Percentiles rank a stretch among this genome's conserved stretches.
These are phyloP conservation scores for Hyposoter dolosus DNA, from an alignment of 2,888 invertebrate species.

Conservation along the genomic window DNA sequence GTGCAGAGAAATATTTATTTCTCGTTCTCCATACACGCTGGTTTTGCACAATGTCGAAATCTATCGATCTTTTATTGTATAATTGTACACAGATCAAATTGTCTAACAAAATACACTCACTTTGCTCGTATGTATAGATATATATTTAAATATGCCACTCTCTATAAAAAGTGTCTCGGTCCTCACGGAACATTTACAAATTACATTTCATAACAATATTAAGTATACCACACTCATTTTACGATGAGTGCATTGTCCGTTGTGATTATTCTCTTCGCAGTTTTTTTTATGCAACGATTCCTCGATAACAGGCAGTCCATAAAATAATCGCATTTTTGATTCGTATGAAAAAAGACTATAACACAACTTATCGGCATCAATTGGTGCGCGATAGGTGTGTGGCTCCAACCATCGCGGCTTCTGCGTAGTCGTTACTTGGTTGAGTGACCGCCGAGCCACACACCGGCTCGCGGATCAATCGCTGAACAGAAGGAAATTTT, in stretches of 20 bases:
- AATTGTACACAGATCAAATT: conserved; percentile 60
- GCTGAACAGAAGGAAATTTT: background rate
- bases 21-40: background rate
- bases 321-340: background rate
- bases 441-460: background rate
- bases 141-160: conserved; percentile 33
- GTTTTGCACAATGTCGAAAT: background rate
- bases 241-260: background rate
- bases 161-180: conserved; percentile 53
- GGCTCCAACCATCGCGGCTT: background rate
- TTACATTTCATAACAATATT: conserved; percentile 20
- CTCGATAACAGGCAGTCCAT: background rate
- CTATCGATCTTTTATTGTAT: conserved; percentile 9
- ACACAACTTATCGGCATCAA: background rate
- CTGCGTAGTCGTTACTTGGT: background rate
- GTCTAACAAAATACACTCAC: conserved; percentile 60
- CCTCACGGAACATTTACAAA: conserved; percentile 40
- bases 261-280: background rate
- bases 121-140: conserved; percentile 41
- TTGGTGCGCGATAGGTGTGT: background rate
- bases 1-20: background rate
- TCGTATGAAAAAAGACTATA: background rate
- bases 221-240: conserved; percentile 19
- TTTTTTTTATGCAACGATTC: background rate
- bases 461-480: background rate